Evolutionary conservation across 2,888 invertebrate genomes (phyloP).

Genomic region (Theretra japonica): DNA sequence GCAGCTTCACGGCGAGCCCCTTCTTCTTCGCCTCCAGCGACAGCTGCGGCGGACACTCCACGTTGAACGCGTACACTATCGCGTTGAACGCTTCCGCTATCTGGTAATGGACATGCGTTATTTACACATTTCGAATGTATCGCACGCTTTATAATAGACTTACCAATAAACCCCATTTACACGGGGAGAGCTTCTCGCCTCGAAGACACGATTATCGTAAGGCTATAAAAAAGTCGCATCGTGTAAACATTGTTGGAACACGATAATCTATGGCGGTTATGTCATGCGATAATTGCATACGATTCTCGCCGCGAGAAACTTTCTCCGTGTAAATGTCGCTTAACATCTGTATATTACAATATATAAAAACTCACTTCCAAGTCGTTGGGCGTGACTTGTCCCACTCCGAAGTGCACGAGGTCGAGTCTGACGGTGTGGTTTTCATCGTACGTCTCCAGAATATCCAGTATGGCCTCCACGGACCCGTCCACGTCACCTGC

Average conservation of each 20-base stretch:
- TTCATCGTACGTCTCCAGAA: conserved; percentile 93
- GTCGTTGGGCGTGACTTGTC: conserved; percentile 92
- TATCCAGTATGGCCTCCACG: conserved; percentile 96
- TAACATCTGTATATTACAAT: background rate
- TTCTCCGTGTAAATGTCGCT: no score
- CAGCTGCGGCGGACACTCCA: conserved; percentile 81
- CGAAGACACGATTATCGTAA: no score
- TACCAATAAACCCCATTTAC: no score
- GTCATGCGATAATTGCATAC: no score
- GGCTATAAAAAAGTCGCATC: no score
- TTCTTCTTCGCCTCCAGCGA: conserved; percentile 79
- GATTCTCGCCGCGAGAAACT: no score
- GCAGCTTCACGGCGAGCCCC: conserved; percentile 86
- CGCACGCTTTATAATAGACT: no score
- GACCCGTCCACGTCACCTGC: conserved; percentile 97
- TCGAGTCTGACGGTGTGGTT: conserved; percentile 90
- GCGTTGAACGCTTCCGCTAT: conserved; percentile 83
- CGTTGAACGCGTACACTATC: conserved; percentile 95
- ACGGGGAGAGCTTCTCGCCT: no score
- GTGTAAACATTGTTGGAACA: no score
- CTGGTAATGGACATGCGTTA: conserved; percentile 44
- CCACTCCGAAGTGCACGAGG: conserved; percentile 95
- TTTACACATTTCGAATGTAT: no score
- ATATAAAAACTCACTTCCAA: conserved; percentile 82
- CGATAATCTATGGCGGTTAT: no score